Percentiles rank a stretch among this genome's conserved stretches.
Evolutionary conservation across 2,888 invertebrate species (phyloP).

Genomic region (Clostera curtula): DNA sequence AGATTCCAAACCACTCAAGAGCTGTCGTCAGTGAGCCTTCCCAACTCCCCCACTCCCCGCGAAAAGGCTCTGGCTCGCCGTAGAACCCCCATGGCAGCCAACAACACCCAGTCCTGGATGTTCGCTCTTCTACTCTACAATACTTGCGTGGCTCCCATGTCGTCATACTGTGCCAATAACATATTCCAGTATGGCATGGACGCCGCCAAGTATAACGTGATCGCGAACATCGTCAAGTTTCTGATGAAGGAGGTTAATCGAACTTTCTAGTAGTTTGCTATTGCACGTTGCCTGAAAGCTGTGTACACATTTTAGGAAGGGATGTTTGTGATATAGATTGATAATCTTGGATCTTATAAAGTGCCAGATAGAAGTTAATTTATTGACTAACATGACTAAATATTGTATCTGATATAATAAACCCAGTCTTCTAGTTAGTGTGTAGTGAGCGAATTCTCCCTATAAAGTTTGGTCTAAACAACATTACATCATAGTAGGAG

Average conservation of each 20-base stretch:
- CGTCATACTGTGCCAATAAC: slow-evolving; percentile 53
- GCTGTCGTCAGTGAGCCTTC: no score
- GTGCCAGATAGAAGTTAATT: no score
- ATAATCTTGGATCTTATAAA: no score
- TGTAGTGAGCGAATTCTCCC: no score
- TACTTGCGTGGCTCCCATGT: slow-evolving; percentile 60
- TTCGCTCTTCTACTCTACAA: slow-evolving; percentile 57
- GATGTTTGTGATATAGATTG: no score
- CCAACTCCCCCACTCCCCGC: slow-evolving; percentile 3
- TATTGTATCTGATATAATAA: no score
- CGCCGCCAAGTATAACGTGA: slow-evolving; percentile 56
- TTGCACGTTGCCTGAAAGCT: background rate
- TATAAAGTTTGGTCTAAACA: no score
- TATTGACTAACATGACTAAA: no score
- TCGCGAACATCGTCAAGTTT: slow-evolving; percentile 43
- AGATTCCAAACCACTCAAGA: slow-evolving; percentile 51
- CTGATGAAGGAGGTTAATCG: slow-evolving; percentile 52
- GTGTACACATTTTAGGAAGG: no score
- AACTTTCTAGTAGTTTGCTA: background rate
- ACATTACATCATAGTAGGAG: no score
- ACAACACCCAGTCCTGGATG: slow-evolving; percentile 54
- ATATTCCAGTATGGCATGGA: slow-evolving; percentile 61
- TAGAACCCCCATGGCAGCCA: slow-evolving; percentile 15
- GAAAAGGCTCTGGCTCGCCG: no score
- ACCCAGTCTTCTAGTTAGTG: no score